phyloP scores from a whole-genome alignment of 2,113 vertebrate species.

The Leiothrix lutea region DNA sequence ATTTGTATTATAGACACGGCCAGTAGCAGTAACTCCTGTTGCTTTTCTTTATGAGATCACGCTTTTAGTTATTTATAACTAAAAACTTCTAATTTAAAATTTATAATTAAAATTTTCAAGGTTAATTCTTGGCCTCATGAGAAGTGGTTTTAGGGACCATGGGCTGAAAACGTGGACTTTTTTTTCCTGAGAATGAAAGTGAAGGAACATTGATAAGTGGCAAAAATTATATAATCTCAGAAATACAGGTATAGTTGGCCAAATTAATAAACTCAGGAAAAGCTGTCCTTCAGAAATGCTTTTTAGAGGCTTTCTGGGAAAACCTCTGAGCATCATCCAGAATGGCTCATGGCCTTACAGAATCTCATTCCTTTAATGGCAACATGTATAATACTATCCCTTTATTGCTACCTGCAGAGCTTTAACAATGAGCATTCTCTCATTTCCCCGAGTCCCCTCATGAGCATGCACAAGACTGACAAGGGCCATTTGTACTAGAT shows the following conservation, averaged over 20 bases:
- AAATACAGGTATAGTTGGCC: not conserved
- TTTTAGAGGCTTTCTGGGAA: not conserved
- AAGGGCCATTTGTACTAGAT: not conserved
- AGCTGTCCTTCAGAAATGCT: not conserved
- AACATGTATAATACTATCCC: not conserved
- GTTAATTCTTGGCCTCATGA: not conserved
- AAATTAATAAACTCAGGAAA: not conserved
- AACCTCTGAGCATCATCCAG: not conserved
- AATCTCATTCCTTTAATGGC: slow-evolving; percentile 3
- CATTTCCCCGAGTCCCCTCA: not conserved
- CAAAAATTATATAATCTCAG: not conserved
- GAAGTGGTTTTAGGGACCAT: not conserved
- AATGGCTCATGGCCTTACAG: not conserved
- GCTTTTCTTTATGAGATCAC: not conserved
- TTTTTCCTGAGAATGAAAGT: not conserved
- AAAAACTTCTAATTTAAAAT: not conserved
- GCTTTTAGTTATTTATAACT: not conserved
- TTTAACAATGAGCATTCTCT: not conserved
- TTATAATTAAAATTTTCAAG: slow-evolving; percentile 22
- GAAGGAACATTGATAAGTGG: not conserved
- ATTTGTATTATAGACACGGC: not conserved
- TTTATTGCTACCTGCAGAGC: not conserved
- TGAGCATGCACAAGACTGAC: not conserved
- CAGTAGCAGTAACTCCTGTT: not conserved
- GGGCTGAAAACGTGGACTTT: not conserved